Evolutionary conservation across 2,113 vertebrate genomes (phyloP).

Genomic region (Cyanoliseus patagonus): DNA sequence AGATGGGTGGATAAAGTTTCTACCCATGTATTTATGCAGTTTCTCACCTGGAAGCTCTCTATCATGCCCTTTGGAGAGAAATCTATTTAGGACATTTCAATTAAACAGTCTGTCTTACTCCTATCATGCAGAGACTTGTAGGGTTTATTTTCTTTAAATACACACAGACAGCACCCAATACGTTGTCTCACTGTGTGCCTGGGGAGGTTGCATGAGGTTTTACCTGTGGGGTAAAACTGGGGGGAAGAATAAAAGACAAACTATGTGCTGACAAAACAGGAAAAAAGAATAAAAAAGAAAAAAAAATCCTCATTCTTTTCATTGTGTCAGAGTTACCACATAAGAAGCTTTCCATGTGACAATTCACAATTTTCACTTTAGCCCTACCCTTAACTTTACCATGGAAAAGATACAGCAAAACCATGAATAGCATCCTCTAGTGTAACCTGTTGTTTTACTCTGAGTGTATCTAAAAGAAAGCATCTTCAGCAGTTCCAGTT

Average conservation of each 20-base stretch:
- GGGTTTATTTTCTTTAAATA: not conserved
- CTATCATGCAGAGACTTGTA: not conserved
- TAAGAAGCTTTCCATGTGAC: not conserved
- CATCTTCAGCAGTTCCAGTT: not conserved
- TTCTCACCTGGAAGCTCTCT: not conserved
- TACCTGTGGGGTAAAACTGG: not conserved
- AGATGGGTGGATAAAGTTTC: not conserved
- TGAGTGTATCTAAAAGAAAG: not conserved
- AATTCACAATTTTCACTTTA: not conserved
- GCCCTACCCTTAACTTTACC: not conserved
- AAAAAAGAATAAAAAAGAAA: not conserved
- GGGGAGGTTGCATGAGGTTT: not conserved
- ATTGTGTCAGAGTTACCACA: not conserved
- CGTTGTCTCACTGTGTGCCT: not conserved
- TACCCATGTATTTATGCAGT: not conserved
- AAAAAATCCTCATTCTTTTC: not conserved
- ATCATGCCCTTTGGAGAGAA: not conserved
- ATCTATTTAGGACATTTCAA: not conserved
- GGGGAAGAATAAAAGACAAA: not conserved
- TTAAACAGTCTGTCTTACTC: not conserved
- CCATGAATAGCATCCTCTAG: not conserved
- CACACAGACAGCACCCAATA: not conserved
- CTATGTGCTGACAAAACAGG: not conserved
- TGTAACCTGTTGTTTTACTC: not conserved
- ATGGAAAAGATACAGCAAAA: not conserved